Evolutionary conservation across 53 echinoderm and acorn worm genomes (phyloP), one percentile per base, ranked within the genome.

Genomic region (Pentamera pediparva): DNA sequence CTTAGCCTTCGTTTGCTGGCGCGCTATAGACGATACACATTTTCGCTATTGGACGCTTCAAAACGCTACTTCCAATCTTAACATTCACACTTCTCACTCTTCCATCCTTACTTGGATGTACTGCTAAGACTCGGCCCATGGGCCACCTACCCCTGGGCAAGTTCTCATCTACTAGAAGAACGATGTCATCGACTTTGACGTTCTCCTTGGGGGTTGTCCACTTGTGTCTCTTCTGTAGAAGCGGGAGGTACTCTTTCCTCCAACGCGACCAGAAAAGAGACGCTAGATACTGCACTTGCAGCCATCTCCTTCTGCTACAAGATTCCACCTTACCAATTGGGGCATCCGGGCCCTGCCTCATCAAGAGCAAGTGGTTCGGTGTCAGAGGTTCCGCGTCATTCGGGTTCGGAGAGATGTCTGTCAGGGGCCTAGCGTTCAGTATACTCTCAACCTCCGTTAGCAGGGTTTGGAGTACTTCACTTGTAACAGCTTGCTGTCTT

Each of bases 121-220:
- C 81, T 13, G 71, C 20, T 1, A 73, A 32, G 0, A 80, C 72
- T 73, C 13, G 71, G 13, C 73, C 73, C 72, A 80, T 73, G 3
- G 60, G 24, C 81, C 81, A 80, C n/a, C 60, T 80, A 4, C 81
- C 81, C 73, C 81, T 80, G 1, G 81, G 81, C 29, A 71, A 31
- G 7, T 28, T 13, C 43, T 47, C 81, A 22, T 79, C 79, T 12
- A 56, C 70, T 39, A 79, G 21, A 2, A 79, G 56, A 0, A 79
- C 70, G 3, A 79, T 79, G 39, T 79, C 80, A 71, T 43, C 31
- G 18, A 79, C 70, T 33, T 69, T 11, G 49, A 79, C 53, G 20
- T 79, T 79, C 25, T 75, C 28, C 38, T 49, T 62, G 19, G 80
- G 80, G 0, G 39, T 79, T 3, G 76, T 76, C 76, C 76, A 76